phyloP scores from a whole-genome alignment of 2,113 vertebrate genomes.

The Origma solitaria region DNA sequence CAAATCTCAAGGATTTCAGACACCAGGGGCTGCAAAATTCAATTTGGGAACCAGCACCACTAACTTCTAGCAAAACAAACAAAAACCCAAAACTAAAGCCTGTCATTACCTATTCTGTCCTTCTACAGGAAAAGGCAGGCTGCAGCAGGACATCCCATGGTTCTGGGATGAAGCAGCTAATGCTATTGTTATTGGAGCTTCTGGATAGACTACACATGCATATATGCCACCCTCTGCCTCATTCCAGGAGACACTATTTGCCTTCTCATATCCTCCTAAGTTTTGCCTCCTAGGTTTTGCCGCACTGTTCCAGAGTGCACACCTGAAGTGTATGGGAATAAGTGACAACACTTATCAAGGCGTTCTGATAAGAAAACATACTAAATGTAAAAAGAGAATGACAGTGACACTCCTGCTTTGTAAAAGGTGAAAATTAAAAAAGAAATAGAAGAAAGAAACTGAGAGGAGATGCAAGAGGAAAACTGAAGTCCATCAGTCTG shows the following conservation, averaged over 20 bases:
- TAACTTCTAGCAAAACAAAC: not conserved
- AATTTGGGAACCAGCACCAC: not conserved
- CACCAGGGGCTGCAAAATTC: not conserved
- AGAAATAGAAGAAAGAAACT: not conserved
- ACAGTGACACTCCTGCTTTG: not conserved
- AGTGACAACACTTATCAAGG: not conserved
- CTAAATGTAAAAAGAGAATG: not conserved
- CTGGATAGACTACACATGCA: not conserved
- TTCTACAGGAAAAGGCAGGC: not conserved
- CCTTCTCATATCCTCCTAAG: not conserved
- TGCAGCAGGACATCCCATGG: not conserved
- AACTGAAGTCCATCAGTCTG: not conserved
- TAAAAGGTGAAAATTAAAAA: not conserved
- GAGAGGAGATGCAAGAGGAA: not conserved
- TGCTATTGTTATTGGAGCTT: not conserved
- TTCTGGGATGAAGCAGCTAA: not conserved
- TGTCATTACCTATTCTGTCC: not conserved
- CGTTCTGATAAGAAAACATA: not conserved
- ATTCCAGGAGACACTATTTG: not conserved
- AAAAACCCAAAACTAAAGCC: not conserved
- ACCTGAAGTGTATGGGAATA: not conserved
- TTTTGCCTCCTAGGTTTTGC: not conserved
- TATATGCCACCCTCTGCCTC: not conserved
- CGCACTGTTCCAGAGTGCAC: not conserved
- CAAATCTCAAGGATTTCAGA: not conserved